A percentile compares a stretch with the other conserved stretches of the same genome.
Evolutionary conservation across 2,888 invertebrate genomes (phyloP).

Genomic region (Andrena marginata): DNA sequence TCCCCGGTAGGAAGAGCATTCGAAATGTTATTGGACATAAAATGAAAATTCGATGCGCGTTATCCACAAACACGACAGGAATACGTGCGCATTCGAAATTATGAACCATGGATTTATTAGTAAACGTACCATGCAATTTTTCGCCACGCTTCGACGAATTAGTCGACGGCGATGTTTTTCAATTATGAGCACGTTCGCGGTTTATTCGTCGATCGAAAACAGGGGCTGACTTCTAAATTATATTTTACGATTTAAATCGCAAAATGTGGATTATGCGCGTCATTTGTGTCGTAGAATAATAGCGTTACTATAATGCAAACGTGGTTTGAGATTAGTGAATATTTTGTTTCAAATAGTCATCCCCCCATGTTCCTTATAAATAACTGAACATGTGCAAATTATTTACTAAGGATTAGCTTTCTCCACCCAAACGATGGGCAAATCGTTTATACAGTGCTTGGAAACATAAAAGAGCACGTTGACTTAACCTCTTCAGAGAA

Average conservation of each 20-base stretch:
- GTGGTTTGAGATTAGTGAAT: too few species aligned
- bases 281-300: background rate
- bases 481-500: conserved; percentile 8
- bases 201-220: conserved; percentile 20
- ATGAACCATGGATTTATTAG: conserved; percentile 47
- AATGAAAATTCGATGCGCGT: conserved; percentile 39
- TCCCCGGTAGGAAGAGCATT: conserved; percentile 12
- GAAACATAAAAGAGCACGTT: background rate
- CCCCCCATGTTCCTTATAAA: background rate
- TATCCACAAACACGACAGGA: conserved; percentile 26
- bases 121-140: conserved; percentile 43
- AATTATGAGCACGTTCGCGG: conserved; percentile 44
- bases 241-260: background rate
- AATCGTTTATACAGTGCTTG: conserved; percentile 2
- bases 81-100: conserved; percentile 32
- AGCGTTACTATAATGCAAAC: background rate
- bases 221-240: conserved; percentile 18
- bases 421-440: background rate
- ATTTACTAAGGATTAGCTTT: background rate
- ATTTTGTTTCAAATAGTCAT: background rate
- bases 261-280: background rate
- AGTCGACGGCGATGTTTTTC: conserved; percentile 55
- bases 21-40: conserved; percentile 40
- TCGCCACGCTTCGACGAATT: conserved; percentile 23
- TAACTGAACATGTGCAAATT: conserved; percentile 2